Conservation (phyloP, 1,140 invertebrate genomes). For the Drosophila sp. region DNA sequence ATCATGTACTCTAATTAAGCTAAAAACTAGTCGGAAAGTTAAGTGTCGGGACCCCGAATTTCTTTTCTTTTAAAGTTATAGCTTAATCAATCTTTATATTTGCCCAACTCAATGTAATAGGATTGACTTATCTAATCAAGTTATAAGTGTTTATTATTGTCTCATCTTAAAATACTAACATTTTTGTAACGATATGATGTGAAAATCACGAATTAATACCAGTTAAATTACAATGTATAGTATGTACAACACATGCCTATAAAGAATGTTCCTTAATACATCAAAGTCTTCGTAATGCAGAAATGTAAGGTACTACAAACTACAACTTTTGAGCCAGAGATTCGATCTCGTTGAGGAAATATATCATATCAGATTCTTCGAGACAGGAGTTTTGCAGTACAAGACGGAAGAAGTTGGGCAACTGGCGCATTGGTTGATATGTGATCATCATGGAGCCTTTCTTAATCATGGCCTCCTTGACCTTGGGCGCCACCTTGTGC, state of each 20-base stretch:
- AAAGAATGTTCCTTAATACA: conserved; percentile 66
- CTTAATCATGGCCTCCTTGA: conserved; percentile 98
- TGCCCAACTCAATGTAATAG: no score
- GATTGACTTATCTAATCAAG: conserved; percentile 5
- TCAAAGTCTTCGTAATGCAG: neutral
- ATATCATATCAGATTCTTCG: conserved; percentile 92
- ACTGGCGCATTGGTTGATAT: conserved; percentile 93
- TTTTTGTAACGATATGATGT: conserved; percentile 16
- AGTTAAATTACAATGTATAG: conserved; percentile 38
- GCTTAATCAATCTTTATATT: no score
- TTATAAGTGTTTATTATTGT: conserved; percentile 29
- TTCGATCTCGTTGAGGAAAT: conserved; percentile 95
- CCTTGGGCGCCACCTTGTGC: conserved; percentile 93
- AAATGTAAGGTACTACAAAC: neutral
- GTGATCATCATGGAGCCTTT: conserved; percentile 97
- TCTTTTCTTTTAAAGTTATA: no score
- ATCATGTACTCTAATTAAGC: no score
- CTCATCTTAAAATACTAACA: conserved; percentile 29
- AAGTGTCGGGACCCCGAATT: no score
- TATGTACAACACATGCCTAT: conserved; percentile 57
- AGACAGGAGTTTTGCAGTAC: conserved; percentile 96
- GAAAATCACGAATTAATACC: conserved; percentile 34
- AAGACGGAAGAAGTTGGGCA: conserved; percentile 97
- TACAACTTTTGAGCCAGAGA: conserved; percentile 90
- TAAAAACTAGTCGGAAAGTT: no score